Conservation (phyloP, 1,140 invertebrate genomes). For the Lordiphosa stackelbergi region DNA sequence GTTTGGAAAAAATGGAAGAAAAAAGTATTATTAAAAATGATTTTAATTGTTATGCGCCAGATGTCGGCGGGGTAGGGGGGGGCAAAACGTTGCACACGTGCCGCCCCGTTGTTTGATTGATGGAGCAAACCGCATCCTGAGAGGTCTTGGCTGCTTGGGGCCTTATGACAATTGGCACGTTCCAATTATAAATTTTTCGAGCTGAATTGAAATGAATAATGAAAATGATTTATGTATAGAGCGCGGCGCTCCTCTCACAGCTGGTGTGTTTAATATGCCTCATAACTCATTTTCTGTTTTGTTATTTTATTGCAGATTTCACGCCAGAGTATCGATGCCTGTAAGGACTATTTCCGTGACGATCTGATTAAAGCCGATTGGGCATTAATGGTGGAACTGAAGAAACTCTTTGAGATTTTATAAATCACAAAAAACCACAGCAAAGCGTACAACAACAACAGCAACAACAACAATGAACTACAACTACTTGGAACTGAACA, state of each 20-base stretch:
- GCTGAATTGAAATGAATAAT: slow-evolving; percentile 25
- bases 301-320: slow-evolving; percentile 88
- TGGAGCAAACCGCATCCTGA: slow-evolving; percentile 35
- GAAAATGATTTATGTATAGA: slow-evolving; percentile 44
- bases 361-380: slow-evolving; percentile 97
- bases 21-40: slow-evolving; percentile 45
- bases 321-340: slow-evolving; percentile 97
- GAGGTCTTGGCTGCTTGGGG: slow-evolving; percentile 5
- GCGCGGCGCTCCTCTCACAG: slow-evolving; percentile 5
- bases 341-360: slow-evolving; percentile 99
- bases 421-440: slow-evolving; percentile 78
- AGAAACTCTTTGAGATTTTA: slow-evolving; percentile 98
- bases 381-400: slow-evolving; percentile 98
- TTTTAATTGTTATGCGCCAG: slow-evolving; percentile 55
- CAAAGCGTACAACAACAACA: too few relatives aligned
- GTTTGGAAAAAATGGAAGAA: not conserved
- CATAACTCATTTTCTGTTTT: slow-evolving; percentile 10
- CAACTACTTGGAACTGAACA: slow-evolving; percentile 14
- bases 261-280: not conserved
- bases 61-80: slow-evolving; percentile 11
- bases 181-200: slow-evolving; percentile 43
- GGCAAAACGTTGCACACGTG: slow-evolving; percentile 25
- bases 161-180: slow-evolving; percentile 53
- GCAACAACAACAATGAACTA: slow-evolving; percentile 12
- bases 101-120: slow-evolving; percentile 42